These are phyloP conservation scores for Lamprotornis superbus DNA, from an alignment of 2,113 vertebrate species.

Conservation along the genomic window DNA sequence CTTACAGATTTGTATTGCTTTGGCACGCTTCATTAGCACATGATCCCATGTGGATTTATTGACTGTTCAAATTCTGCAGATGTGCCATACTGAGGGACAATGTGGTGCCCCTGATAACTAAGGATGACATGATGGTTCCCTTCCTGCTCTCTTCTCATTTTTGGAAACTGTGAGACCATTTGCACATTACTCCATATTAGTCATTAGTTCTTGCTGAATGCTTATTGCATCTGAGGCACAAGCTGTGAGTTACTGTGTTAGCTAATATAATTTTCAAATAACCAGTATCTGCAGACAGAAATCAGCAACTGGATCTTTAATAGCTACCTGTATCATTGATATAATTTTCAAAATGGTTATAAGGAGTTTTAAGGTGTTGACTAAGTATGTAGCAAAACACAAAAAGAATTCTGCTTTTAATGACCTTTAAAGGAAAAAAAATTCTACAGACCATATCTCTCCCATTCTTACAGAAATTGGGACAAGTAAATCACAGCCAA, in stretches of 20 bases:
- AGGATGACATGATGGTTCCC: background rate
- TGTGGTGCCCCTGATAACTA: background rate
- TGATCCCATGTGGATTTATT: background rate
- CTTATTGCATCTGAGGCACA: background rate
- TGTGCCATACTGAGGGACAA: background rate
- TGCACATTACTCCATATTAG: background rate
- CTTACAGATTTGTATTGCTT: background rate
- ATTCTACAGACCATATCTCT: background rate
- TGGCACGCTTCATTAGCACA: background rate
- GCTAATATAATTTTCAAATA: background rate
- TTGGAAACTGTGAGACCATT: background rate
- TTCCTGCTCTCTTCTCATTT: background rate
- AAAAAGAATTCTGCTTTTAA: background rate
- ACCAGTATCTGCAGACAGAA: background rate
- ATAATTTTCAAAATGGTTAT: background rate
- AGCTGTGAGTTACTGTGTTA: background rate
- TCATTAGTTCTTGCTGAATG: background rate
- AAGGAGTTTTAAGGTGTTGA: background rate
- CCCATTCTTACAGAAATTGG: background rate
- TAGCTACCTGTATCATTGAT: background rate
- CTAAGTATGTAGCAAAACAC: background rate
- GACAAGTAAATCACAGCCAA: background rate
- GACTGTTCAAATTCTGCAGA: background rate
- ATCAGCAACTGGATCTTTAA: background rate
- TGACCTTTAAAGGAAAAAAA: background rate